Base-by-base conservation (phyloP, 2,888 invertebrate species). In the Pedicia rivosa region DNA sequence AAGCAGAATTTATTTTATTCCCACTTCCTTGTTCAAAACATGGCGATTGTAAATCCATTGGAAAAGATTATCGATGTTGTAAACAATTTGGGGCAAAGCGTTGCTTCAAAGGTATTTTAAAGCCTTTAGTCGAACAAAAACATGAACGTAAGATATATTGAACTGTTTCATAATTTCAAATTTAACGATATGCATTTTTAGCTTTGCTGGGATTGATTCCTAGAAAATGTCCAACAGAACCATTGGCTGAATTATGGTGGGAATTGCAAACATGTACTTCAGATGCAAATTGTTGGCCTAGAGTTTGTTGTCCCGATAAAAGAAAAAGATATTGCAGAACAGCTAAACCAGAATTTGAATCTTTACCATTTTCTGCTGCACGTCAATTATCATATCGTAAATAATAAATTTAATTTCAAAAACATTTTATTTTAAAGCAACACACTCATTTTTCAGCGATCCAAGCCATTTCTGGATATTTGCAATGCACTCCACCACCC, bases 251-350 rank as follows among this genome's bases (percentile, higher is more conserved):
- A 58, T 60, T 77, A 9, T 65, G 76, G 47, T 72, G 78, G 53
- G 74, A 78, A 40, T 68, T 80, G 12, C 72, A 75, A 53, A 67
- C 72, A 39, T 82, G 82, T 50, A 63, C 65, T 46, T 62, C 62
- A 0, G 81, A 82, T 50, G 58, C 65, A 12, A 79, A 82, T 48
- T 82, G 82, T 55, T 72, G 75, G 67, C 77, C 79, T 10, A 64
- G 81, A 17, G 70, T 82, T 39, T 82, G 82, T 55, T 82, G 82
- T 46, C 77, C 78, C 0, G 81, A 80, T 53, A 73, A 68, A 45
- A 58, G 58, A 3, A 69, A 69, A 35, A 73, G 72, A 44, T 81
- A 77, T 53, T 81, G 81, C 53, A 67, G 79, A 45, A 78, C 78
- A 4, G 72, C 78, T 3, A 65, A 70, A 34, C 75, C 78, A 4